These are phyloP conservation scores for Rattus norvegicus DNA, from an alignment of 2,113 vertebrate genomes.

Conservation along the genomic window DNA sequence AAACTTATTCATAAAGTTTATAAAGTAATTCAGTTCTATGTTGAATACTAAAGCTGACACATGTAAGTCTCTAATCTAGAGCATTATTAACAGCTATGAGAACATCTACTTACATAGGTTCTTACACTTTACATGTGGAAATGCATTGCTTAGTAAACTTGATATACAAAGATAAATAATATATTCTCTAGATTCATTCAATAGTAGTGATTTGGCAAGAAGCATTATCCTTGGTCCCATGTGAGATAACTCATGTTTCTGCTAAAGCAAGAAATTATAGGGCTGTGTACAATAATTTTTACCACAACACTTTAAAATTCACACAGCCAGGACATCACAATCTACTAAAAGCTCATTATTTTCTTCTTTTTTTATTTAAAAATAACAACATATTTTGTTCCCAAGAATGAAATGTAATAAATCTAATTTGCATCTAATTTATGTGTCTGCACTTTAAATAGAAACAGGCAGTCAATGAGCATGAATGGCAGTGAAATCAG, in stretches of 20 bases:
- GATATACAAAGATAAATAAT: neutral
- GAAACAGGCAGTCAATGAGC: neutral
- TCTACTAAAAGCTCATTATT: neutral
- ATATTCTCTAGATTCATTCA: neutral
- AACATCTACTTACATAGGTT: neutral
- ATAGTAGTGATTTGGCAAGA: neutral
- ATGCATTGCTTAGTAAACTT: neutral
- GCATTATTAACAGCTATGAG: neutral
- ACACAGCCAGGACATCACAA: neutral
- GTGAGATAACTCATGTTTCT: neutral
- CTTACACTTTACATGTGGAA: neutral
- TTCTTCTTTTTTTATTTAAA: neutral
- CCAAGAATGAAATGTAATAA: neutral
- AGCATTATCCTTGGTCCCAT: neutral
- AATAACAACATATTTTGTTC: neutral
- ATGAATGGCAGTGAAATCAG: neutral
- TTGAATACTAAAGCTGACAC: neutral
- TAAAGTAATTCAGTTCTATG: neutral
- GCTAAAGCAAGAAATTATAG: neutral
- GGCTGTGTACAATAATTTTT: neutral
- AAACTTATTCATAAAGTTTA: neutral
- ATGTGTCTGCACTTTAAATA: neutral
- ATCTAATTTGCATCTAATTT: neutral
- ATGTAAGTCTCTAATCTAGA: neutral
- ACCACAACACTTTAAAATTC: neutral